Evolutionary conservation across 2,797 vertebrate species (phyloP).

Genomic region (Hipposideros larvatus): DNA sequence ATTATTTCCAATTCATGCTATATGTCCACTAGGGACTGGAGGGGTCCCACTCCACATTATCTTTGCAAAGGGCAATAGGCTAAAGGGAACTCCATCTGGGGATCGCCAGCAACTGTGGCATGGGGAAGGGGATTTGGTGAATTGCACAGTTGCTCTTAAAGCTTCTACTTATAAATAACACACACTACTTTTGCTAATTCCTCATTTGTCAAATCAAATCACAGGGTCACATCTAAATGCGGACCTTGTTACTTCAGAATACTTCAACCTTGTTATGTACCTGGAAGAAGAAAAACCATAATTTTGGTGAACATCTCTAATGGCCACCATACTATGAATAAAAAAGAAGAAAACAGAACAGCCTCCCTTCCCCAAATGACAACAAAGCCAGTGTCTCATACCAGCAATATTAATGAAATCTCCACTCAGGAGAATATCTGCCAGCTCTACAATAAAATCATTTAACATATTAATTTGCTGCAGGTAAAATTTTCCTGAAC

Average conservation of each 20-base stretch:
- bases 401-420: slow-evolving; percentile 8
- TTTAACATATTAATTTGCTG: neutral
- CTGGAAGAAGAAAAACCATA: neutral
- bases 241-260: neutral
- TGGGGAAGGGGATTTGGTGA: neutral
- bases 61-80: neutral
- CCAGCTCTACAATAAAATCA: neutral
- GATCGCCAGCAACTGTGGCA: neutral
- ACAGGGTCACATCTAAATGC: neutral
- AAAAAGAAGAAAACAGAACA: neutral
- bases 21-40: neutral
- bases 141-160: neutral
- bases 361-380: neutral
- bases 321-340: neutral
- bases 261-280: neutral
- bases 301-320: slow-evolving; percentile 19
- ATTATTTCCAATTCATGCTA: neutral
- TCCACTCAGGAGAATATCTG: neutral
- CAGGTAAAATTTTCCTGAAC: neutral
- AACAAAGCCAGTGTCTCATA: neutral
- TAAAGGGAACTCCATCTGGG: neutral
- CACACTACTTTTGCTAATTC: neutral
- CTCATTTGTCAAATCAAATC: slow-evolving; percentile 26
- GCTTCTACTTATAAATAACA: slow-evolving; percentile 6
- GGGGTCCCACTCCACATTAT: neutral